Conservation (phyloP, 2,888 invertebrate genomes). For the Aphrophora alni region DNA sequence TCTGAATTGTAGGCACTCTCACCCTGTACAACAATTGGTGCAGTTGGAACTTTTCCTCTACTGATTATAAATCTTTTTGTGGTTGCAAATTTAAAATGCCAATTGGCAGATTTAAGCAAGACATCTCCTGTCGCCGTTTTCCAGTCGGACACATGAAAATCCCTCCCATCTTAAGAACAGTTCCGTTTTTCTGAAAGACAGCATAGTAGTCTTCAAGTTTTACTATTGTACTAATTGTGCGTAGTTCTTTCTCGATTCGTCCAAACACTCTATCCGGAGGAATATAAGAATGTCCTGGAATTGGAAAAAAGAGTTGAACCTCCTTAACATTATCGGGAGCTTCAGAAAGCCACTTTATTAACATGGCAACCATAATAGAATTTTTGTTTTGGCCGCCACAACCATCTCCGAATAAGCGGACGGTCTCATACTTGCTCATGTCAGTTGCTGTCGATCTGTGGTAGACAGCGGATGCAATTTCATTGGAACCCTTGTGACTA, state of each 20-base stretch:
- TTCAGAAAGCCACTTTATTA: too few species aligned
- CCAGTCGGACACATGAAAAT: too few species aligned
- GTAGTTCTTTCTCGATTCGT: slow-evolving; percentile 49
- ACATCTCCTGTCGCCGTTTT: too few species aligned
- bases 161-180: too few species aligned
- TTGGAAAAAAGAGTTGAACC: slow-evolving; percentile 49
- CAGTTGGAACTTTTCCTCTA: too few species aligned
- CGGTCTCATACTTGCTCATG: background rate
- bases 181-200: slow-evolving; percentile 16
- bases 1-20: too few species aligned
- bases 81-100: too few species aligned
- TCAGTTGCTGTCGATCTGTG: slow-evolving; percentile 30
- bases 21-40: too few species aligned
- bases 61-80: too few species aligned
- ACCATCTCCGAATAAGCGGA: slow-evolving; percentile 33
- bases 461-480: slow-evolving; percentile 52
- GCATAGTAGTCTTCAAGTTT: slow-evolving; percentile 43
- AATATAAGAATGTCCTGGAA: slow-evolving; percentile 52
- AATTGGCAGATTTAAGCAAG: too few species aligned
- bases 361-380: slow-evolving; percentile 47
- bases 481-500: slow-evolving; percentile 52
- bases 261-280: slow-evolving; percentile 52
- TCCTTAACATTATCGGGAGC: background rate
- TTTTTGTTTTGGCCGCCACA: slow-evolving; percentile 51
- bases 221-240: slow-evolving; percentile 43